These are phyloP conservation scores for Drosophila anomalipes DNA, from an alignment of 2,888 invertebrate species.

Conservation along the genomic window DNA sequence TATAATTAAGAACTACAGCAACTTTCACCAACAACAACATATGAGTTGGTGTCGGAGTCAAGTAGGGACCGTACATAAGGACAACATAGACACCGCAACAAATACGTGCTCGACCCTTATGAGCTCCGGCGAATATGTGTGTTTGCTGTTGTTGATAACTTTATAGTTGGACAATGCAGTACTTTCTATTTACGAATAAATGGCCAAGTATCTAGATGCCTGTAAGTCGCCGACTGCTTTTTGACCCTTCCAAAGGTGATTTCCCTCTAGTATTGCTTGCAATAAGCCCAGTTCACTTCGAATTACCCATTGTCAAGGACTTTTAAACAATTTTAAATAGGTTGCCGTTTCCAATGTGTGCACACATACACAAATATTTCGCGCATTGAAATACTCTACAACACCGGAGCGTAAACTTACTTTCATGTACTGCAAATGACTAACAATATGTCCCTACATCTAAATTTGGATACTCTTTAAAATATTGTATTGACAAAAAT, in stretches of 20 bases:
- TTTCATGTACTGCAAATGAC: background rate
- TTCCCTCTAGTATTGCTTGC: constrained; percentile 29
- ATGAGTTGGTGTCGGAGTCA: constrained; percentile 24
- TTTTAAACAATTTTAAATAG: constrained; percentile 68
- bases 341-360: constrained; percentile 43
- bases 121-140: constrained; percentile 43
- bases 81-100: constrained; percentile 31
- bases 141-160: constrained; percentile 73
- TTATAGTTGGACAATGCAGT: constrained; percentile 71
- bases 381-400: constrained; percentile 1
- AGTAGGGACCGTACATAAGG: background rate
- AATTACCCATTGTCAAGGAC: constrained; percentile 73
- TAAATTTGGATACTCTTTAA: background rate
- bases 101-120: constrained; percentile 45
- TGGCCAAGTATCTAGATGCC: constrained; percentile 44
- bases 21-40: constrained; percentile 54
- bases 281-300: constrained; percentile 58
- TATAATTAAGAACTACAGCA: constrained; percentile 55
- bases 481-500: background rate
- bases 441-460: background rate
- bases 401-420: background rate
- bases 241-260: constrained; percentile 6
- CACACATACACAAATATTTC: constrained; percentile 12
- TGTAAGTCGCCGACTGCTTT: constrained; percentile 7
- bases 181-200: constrained; percentile 59